These are phyloP conservation scores for Neuroterus valhalla DNA, from an alignment of 1,140 invertebrate species.

Conservation along the genomic window DNA sequence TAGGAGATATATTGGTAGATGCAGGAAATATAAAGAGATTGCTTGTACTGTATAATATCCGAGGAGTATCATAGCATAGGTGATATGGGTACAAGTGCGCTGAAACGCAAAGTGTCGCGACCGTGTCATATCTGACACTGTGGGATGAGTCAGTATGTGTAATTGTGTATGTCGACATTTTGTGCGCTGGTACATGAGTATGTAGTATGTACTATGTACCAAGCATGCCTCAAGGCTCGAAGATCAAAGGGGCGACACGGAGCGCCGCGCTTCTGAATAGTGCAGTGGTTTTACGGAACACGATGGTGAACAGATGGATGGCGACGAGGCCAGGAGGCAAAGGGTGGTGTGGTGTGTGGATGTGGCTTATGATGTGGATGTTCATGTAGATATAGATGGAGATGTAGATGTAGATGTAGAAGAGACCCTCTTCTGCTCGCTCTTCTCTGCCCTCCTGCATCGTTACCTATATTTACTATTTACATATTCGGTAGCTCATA, in stretches of 20 bases:
- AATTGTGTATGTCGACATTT: not conserved
- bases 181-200: slow-evolving; percentile 46
- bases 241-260: slow-evolving; percentile 65
- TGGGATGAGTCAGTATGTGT: slow-evolving; percentile 6
- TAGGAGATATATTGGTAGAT: not conserved
- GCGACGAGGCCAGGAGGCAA: slow-evolving; percentile 36
- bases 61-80: not conserved
- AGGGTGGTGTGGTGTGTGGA: slow-evolving; percentile 29
- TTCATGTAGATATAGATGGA: slow-evolving; percentile 26
- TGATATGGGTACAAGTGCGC: not conserved
- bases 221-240: slow-evolving; percentile 49
- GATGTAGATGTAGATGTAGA: not conserved
- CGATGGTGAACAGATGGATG: slow-evolving; percentile 56
- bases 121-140: slow-evolving; percentile 64
- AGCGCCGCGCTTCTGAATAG: slow-evolving; percentile 57
- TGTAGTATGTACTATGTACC: slow-evolving; percentile 53
- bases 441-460: slow-evolving; percentile 11
- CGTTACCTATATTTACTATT: slow-evolving; percentile 23
- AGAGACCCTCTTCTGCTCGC: slow-evolving; percentile 13
- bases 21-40: not conserved
- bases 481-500: not conserved
- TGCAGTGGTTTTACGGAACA: slow-evolving; percentile 62
- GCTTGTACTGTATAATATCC: not conserved
- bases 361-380: slow-evolving; percentile 37
- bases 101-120: slow-evolving; percentile 62